phyloP scores from a whole-genome alignment of 2,113 vertebrate species.

The Vanacampus margaritifer region DNA sequence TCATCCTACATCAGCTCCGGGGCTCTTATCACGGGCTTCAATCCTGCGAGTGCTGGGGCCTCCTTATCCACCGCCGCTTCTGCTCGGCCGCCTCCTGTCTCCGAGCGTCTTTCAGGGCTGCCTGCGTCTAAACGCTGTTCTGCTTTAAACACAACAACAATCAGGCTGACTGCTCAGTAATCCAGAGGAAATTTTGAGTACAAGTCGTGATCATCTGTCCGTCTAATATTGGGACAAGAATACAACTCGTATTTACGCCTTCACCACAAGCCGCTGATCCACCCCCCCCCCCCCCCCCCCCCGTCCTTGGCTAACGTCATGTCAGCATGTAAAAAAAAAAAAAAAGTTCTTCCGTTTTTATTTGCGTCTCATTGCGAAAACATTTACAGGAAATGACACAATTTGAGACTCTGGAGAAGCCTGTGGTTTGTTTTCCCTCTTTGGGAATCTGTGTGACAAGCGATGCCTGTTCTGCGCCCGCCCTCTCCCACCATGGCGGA shows the following conservation, averaged over 20 bases:
- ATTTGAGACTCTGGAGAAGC: conserved; percentile 14
- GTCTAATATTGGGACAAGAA: neutral
- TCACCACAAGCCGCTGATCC: conserved; percentile 9
- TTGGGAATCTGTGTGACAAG: conserved; percentile 25
- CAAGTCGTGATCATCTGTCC: neutral
- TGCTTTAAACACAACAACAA: neutral
- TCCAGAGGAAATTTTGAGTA: neutral
- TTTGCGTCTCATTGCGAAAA: conserved; percentile 21
- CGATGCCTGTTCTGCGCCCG: conserved; percentile 19
- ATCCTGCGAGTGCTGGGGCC: conserved; percentile 60
- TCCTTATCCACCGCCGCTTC: conserved; percentile 64
- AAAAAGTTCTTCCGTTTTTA: neutral
- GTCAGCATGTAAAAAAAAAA: neutral
- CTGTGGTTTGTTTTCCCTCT: conserved; percentile 50
- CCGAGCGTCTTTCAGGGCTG: conserved; percentile 38
- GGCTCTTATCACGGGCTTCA: conserved; percentile 63
- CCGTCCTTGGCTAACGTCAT: conserved; percentile 8
- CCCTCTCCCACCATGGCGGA: conserved; percentile 17
- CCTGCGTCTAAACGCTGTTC: conserved; percentile 34
- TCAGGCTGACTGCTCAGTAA: neutral
- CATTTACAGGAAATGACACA: conserved; percentile 34
- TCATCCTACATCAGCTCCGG: conserved; percentile 57
- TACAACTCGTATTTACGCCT: neutral
- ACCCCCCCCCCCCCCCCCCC: no score
- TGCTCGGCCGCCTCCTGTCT: conserved; percentile 56